Evolutionary conservation across 2,113 vertebrate genomes (phyloP).

Genomic region (Bujurquina vittata): DNA sequence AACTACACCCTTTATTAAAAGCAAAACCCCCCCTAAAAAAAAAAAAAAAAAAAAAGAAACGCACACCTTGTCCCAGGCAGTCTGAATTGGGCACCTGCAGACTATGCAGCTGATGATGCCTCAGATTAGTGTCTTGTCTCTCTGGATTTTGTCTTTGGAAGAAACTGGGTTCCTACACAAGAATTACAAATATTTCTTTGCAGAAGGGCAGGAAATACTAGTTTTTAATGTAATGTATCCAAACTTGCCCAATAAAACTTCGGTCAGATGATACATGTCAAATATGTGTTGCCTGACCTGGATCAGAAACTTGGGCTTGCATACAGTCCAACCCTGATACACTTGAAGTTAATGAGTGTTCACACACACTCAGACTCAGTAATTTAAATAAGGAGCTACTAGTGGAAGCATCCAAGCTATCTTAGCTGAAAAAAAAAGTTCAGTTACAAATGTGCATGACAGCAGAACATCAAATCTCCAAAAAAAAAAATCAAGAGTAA

Average conservation of each 20-base stretch:
- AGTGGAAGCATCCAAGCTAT: background rate
- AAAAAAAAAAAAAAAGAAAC: background rate
- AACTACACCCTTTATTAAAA: conserved; percentile 51
- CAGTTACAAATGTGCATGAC: background rate
- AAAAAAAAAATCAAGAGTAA: background rate
- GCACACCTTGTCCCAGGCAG: conserved; percentile 5
- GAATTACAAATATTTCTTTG: background rate
- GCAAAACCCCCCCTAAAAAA: conserved; percentile 26
- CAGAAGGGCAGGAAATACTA: background rate
- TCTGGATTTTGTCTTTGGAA: conserved; percentile 50
- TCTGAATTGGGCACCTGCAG: conserved; percentile 11
- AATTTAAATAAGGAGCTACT: background rate
- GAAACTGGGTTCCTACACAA: conserved; percentile 51
- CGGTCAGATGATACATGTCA: background rate
- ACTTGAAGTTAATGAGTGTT: background rate
- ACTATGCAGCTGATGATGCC: conserved; percentile 2
- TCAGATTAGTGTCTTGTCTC: conserved; percentile 44
- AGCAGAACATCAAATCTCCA: background rate
- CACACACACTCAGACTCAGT: background rate
- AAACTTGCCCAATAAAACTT: background rate
- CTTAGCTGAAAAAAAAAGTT: background rate
- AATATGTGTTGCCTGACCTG: background rate
- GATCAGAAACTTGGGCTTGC: background rate
- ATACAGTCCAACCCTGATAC: background rate
- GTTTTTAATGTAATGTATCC: background rate